A percentile compares a stretch with the other conserved stretches of the same genome.
Conservation (phyloP, 1,140 invertebrate genomes). For the Pararge aegeria region DNA sequence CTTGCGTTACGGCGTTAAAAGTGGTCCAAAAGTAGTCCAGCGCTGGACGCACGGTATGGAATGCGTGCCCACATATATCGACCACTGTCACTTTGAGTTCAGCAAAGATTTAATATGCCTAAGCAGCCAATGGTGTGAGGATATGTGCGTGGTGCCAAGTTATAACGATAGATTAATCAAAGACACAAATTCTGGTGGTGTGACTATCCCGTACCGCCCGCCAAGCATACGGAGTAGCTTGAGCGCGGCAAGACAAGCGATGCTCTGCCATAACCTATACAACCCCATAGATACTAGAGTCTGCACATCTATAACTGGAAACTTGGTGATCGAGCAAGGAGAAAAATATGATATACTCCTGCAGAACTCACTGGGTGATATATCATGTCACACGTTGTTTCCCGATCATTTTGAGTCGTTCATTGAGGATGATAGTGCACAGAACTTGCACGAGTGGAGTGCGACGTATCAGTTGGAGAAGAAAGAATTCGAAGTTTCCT, state of each 20-base stretch:
- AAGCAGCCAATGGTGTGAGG: constrained; percentile 67
- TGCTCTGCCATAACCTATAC: constrained; percentile 50
- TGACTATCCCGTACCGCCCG: constrained; percentile 57
- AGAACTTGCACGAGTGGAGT: constrained; percentile 55
- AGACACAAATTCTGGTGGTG: constrained; percentile 33
- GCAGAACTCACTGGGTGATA: constrained; percentile 63
- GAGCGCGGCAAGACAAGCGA: constrained; percentile 44
- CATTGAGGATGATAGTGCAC: constrained; percentile 47
- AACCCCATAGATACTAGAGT: constrained; percentile 53
- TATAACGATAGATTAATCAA: constrained; percentile 39
- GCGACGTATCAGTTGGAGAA: constrained; percentile 35
- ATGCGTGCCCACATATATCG: constrained; percentile 52
- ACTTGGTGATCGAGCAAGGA: constrained; percentile 39
- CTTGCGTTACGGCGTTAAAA: constrained; percentile 40
- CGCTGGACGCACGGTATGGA: constrained; percentile 69
- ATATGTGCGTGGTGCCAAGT: constrained; percentile 59
- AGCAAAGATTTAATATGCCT: constrained; percentile 57
- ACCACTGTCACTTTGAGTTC: constrained; percentile 45
- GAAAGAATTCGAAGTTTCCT: constrained; percentile 49
- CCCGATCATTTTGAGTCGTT: constrained; percentile 53
- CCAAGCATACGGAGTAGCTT: constrained; percentile 51
- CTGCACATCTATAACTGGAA: constrained; percentile 44
- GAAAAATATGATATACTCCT: constrained; percentile 55
- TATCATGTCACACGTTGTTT: constrained; percentile 55
- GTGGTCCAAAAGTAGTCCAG: constrained; percentile 42